Evolutionary conservation across 2,888 invertebrate genomes (phyloP).

Genomic region (Nomada fabriciana): DNA sequence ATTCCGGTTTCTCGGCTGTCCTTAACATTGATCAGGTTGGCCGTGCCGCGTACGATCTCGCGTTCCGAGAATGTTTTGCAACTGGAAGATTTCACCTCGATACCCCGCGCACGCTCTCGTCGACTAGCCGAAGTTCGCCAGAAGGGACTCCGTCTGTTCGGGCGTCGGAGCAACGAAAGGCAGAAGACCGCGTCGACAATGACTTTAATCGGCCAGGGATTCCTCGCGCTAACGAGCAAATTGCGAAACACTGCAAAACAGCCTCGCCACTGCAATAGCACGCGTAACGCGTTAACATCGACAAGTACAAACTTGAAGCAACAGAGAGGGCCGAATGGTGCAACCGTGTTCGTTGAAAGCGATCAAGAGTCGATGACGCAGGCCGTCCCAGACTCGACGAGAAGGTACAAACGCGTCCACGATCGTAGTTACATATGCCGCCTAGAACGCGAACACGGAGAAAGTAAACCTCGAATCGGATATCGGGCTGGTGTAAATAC

Average conservation of each 20-base stretch:
- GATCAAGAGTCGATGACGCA: conserved; percentile 28
- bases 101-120: conserved; percentile 43
- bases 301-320: not conserved
- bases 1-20: conserved; percentile 69
- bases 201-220: not conserved
- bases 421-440: conserved; percentile 4
- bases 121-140: not conserved
- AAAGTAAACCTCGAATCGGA: conserved; percentile 73
- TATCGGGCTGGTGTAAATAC: conserved; percentile 19
- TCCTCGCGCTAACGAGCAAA: not conserved
- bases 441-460: conserved; percentile 66
- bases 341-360: conserved; percentile 1
- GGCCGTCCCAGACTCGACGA: not conserved
- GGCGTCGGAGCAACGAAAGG: not conserved
- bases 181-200: not conserved
- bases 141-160: too few species aligned
- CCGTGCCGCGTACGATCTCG: conserved; percentile 60
- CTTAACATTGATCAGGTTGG: conserved; percentile 73
- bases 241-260: not conserved
- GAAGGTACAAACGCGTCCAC: not conserved
- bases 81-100: conserved; percentile 67
- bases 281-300: not conserved
- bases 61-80: conserved; percentile 66
- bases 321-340: not conserved
- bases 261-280: too few species aligned